Evolutionary conservation across 1,140 invertebrate genomes (phyloP), one percentile per base, ranked within the genome.

Genomic region (Phymastichus coffea): DNA sequence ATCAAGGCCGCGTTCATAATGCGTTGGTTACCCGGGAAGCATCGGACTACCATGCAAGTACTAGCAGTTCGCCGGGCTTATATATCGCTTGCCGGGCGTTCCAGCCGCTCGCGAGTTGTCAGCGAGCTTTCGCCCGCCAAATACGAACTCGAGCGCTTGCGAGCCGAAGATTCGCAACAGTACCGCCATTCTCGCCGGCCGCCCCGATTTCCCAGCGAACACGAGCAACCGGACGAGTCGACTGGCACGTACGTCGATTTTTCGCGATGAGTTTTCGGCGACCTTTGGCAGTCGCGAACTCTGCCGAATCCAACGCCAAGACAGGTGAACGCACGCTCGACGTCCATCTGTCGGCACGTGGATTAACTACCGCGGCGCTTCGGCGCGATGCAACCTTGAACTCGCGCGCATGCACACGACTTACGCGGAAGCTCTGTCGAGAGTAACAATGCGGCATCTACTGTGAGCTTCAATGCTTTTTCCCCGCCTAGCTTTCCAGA

Each of bases 1-100:
- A 46, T 17, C 51, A 53, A 51, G 23, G 49, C 57, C 57, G 40
- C 41, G 17, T 53, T 46, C 49, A 70, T 67, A 66, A 67, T 70
- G 70, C 63, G 67, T 66, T 63, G 44, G 67, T 70, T 72, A 38
- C 70, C 71, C 46, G 71, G 64, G 72, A 74, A 73, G 69, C 51
- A 66, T 67, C 72, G 48, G 72, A 74, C 72, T 73, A 74, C 62
- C 67, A 61, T 41, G 22, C 0, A 12, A 33, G 28, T 62, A n/a
- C 0, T 2, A 0, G 0, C 0, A 3, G 0, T 37, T 3, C 22
- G 51, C 2, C 57, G n/a, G 6, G 19, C 61, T 73, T 72, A 72
- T 73, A 73, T 73, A 73, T 7, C 15, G 63, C 63, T 2, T 25
- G 38, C 10, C 51, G 9, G 0, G 0, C 0, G 3, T 4, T 15